Percentiles rank a stretch among this genome's conserved stretches.
Conservation (phyloP, 2,888 invertebrate species). For the Agrypnus murinus region DNA sequence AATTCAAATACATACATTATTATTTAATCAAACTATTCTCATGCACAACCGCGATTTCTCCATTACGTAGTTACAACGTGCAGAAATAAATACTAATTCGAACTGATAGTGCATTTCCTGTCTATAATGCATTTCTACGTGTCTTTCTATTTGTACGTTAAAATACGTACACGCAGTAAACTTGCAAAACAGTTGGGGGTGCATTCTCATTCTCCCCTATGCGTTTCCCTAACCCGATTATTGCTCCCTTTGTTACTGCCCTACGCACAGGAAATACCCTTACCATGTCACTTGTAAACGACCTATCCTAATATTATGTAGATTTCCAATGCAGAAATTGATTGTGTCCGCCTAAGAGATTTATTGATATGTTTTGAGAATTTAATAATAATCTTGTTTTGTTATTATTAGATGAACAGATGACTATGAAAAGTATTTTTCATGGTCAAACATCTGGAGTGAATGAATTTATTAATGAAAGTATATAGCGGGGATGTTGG, state of each 20-base stretch:
- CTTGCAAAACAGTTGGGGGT: not conserved
- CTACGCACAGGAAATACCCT: slow-evolving; percentile 13
- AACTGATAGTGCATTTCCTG: slow-evolving; percentile 25
- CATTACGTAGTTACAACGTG: slow-evolving; percentile 6
- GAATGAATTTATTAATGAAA: no score
- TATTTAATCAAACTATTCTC: slow-evolving; percentile 14
- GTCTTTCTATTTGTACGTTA: not conserved
- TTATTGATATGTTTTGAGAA: slow-evolving; percentile 19
- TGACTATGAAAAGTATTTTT: no score
- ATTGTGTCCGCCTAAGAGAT: not conserved
- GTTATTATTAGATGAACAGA: no score
- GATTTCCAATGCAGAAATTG: not conserved
- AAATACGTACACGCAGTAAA: not conserved
- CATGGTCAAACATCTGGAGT: no score
- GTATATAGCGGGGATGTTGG: no score
- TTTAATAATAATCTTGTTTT: not conserved
- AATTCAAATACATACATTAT: slow-evolving; percentile 28
- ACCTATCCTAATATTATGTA: slow-evolving; percentile 31
- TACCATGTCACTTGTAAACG: slow-evolving; percentile 27
- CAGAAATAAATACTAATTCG: slow-evolving; percentile 8
- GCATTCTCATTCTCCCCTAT: not conserved
- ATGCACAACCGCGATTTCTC: slow-evolving; percentile 19
- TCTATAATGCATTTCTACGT: slow-evolving; percentile 2
- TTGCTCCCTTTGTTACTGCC: slow-evolving; percentile 30
- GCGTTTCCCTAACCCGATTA: slow-evolving; percentile 16